Percentiles rank a stretch among this genome's conserved stretches.
phyloP scores from a whole-genome alignment of 1,140 invertebrate species.

The Heliconius hermathena region DNA sequence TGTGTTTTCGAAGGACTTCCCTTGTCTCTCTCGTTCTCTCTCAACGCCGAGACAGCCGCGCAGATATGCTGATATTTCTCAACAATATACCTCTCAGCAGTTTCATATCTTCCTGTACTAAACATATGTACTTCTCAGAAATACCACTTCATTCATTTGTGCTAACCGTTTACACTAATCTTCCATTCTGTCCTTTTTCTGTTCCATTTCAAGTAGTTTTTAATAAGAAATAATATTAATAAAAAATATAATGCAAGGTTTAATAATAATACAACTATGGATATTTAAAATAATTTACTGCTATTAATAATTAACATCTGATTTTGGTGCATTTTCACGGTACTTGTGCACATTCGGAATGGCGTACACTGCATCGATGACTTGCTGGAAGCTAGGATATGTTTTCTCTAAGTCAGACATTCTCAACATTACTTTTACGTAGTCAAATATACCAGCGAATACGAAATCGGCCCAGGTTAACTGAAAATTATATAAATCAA shows the following conservation, averaged over 20 bases:
- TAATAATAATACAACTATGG: not conserved
- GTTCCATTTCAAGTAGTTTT: too few species aligned
- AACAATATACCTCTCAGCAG: too few species aligned
- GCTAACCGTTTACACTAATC: too few species aligned
- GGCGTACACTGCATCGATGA: slow-evolving; percentile 49
- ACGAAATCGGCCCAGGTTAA: slow-evolving; percentile 86
- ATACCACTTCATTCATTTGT: too few species aligned
- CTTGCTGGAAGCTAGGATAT: slow-evolving; percentile 58
- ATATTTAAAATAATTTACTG: not conserved
- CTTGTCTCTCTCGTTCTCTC: too few species aligned
- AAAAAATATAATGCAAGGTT: not conserved
- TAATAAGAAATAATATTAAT: too few species aligned
- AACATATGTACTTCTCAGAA: too few species aligned
- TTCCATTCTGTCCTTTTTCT: too few species aligned
- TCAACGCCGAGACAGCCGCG: too few species aligned
- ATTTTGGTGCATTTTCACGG: slow-evolving; percentile 44
- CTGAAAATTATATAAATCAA: slow-evolving; percentile 69
- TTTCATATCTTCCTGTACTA: too few species aligned
- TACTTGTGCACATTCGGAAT: slow-evolving; percentile 59
- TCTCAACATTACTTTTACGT: slow-evolving; percentile 83
- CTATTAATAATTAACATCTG: slow-evolving; percentile 29
- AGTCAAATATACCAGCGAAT: slow-evolving; percentile 84
- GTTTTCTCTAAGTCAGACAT: slow-evolving; percentile 81
- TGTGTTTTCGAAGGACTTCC: too few species aligned
- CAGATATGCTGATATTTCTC: too few species aligned